Evolutionary conservation across 35 echinoderm and acorn worm genomes (phyloP).

Genomic region (Lytechinus variegatus): DNA sequence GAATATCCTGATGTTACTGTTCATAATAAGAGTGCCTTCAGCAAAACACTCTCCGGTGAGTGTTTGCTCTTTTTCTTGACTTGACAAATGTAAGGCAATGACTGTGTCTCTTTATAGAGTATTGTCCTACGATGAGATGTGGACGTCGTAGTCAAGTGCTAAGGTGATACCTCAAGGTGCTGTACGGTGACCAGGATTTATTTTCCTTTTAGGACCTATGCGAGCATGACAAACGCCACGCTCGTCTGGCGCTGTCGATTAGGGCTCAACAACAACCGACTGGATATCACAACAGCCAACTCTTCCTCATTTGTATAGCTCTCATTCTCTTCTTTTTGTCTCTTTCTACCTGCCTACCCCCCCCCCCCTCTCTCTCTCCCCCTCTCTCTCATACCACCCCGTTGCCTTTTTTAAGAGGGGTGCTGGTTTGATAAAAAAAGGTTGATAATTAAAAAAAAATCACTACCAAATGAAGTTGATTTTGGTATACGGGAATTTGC

Average conservation of each 20-base stretch:
- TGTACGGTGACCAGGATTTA: not conserved
- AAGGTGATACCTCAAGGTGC: constrained; percentile 9
- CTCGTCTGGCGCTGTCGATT: not conserved
- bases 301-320: not conserved
- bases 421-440: too few relatives aligned
- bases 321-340: not conserved
- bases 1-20: not conserved
- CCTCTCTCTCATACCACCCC: not conserved
- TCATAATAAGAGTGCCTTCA: not conserved
- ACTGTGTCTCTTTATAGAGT: not conserved
- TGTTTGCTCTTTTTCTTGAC: not conserved
- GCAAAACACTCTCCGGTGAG: not conserved
- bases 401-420: not conserved
- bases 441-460: too few relatives aligned
- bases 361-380: not conserved
- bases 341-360: not conserved
- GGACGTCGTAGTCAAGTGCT: not conserved
- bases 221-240: not conserved
- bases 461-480: too few relatives aligned
- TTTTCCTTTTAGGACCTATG: not conserved
- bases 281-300: not conserved
- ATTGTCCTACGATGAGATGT: not conserved
- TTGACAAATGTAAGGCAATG: not conserved
- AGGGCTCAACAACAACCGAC: not conserved
- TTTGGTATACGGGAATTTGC: too few relatives aligned